Conservation (phyloP, 2,888 invertebrate genomes). For the Habroteleia sp. region DNA sequence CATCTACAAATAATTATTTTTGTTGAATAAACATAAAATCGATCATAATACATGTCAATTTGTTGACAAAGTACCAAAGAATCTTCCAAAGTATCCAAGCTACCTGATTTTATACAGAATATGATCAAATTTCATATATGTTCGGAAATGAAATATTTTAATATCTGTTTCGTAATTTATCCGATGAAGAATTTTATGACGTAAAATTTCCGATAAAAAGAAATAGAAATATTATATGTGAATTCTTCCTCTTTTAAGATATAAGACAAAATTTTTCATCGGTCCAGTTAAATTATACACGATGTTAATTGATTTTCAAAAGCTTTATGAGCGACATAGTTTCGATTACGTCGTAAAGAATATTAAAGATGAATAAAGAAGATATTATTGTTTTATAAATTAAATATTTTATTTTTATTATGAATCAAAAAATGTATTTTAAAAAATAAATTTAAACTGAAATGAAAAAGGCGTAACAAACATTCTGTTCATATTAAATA, state of each 20-base stretch:
- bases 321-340: slow-evolving; percentile 29
- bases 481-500: slow-evolving; percentile 9
- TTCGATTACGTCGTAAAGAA: slow-evolving; percentile 6
- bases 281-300: slow-evolving; percentile 18
- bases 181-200: not conserved
- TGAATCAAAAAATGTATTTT: slow-evolving; percentile 34
- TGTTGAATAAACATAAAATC: slow-evolving; percentile 36
- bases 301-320: slow-evolving; percentile 38
- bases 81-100: slow-evolving; percentile 37
- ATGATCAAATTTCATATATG: slow-evolving; percentile 36
- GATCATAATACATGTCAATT: slow-evolving; percentile 5
- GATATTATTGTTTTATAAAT: slow-evolving; percentile 11
- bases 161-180: slow-evolving; percentile 11
- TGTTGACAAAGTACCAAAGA: slow-evolving; percentile 15
- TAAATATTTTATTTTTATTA: slow-evolving; percentile 31
- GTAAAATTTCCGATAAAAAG: not conserved
- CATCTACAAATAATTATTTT: not conserved
- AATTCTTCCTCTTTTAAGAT: not conserved
- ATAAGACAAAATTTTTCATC: slow-evolving; percentile 16
- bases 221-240: no score
- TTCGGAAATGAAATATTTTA: slow-evolving; percentile 34
- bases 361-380: slow-evolving; percentile 20
- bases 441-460: slow-evolving; percentile 15
- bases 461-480: slow-evolving; percentile 18
- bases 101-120: slow-evolving; percentile 52